A percentile compares a stretch with the other conserved stretches of the same genome.
Conservation (phyloP, 2,113 vertebrate species). For the Spermophilus dauricus region DNA sequence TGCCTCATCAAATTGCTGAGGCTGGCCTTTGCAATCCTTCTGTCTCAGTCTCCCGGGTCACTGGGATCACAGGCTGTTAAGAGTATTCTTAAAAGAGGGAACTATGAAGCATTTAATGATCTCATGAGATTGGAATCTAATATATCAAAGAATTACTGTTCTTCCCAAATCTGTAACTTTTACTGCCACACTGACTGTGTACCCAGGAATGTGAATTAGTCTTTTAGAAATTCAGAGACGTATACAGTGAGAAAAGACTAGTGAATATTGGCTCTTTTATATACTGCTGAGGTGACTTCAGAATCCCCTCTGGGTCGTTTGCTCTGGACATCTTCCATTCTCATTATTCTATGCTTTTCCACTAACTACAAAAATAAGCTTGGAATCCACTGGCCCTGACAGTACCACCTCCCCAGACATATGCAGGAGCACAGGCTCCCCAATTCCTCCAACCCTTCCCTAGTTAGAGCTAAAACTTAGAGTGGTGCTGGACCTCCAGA, state of each 20-base stretch:
- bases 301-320: neutral
- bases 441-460: neutral
- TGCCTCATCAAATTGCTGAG: too few relatives aligned
- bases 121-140: neutral
- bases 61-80: neutral
- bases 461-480: neutral
- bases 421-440: neutral
- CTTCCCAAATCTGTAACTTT: neutral
- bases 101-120: neutral
- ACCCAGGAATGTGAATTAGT: neutral
- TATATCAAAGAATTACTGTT: neutral
- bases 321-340: neutral
- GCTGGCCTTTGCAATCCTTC: neutral
- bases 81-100: neutral
- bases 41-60: neutral
- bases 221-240: constrained; percentile 28
- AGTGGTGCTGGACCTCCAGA: neutral
- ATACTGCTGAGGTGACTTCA: neutral
- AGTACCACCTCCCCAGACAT: neutral
- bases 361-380: neutral
- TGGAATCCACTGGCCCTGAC: neutral
- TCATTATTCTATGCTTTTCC: neutral
- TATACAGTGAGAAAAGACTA: neutral
- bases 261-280: neutral
- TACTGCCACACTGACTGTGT: neutral